Percentiles rank a stretch among this genome's conserved stretches.
These are phyloP conservation scores for Platynereis dumerilii DNA, from an alignment of 2,888 invertebrate species.

Conservation along the genomic window DNA sequence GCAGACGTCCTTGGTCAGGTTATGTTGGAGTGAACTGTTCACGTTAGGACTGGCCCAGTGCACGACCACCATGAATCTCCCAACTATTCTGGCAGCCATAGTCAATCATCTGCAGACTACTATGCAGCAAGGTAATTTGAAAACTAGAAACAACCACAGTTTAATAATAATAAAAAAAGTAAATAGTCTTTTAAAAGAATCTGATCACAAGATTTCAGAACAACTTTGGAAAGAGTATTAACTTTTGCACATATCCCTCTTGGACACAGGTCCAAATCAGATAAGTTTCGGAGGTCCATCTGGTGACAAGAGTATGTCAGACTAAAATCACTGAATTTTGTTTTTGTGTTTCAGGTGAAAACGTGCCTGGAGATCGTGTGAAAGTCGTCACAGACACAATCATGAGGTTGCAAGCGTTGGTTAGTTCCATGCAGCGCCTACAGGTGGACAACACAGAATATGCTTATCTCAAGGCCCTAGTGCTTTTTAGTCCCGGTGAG, in stretches of 20 bases:
- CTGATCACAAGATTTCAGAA: no score
- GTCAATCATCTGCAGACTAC: slow-evolving; percentile 76
- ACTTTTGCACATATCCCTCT: no score
- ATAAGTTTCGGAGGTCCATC: no score
- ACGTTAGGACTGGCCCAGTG: slow-evolving; percentile 89
- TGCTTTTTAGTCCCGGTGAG: slow-evolving; percentile 81
- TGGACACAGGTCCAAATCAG: no score
- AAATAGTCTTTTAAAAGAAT: no score
- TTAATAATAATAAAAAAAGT: no score
- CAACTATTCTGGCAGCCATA: slow-evolving; percentile 82
- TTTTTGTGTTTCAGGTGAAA: slow-evolving; percentile 21
- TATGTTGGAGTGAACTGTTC: slow-evolving; percentile 92
- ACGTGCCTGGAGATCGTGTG: slow-evolving; percentile 30
- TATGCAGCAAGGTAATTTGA: slow-evolving; percentile 36
- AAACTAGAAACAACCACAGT: slow-evolving; percentile 8
- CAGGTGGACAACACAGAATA: slow-evolving; percentile 84
- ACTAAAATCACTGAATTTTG: no score
- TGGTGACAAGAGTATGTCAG: no score
- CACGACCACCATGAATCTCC: slow-evolving; percentile 77
- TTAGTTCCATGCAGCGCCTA: slow-evolving; percentile 76
- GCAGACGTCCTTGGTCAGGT: slow-evolving; percentile 82
- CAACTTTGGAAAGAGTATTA: no score
- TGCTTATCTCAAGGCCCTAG: slow-evolving; percentile 84
- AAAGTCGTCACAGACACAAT: slow-evolving; percentile 76
- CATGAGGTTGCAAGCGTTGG: slow-evolving; percentile 82